Conservation (phyloP, 2,113 vertebrate species). For the Sinocyclocheilus anophthalmus region DNA sequence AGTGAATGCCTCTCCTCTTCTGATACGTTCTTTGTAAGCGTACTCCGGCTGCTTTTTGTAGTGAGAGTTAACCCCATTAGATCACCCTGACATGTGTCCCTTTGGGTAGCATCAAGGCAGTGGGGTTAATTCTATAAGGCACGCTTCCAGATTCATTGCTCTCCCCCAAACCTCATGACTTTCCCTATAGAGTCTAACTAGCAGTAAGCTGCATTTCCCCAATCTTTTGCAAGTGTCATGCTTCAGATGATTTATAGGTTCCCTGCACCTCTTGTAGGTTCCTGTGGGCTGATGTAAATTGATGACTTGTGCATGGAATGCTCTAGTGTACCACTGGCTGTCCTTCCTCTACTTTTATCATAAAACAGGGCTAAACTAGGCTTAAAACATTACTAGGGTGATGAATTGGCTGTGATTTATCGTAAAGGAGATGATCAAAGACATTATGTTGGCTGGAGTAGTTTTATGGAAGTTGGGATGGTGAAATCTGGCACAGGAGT, state of each 20-base stretch:
- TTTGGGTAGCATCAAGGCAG: neutral
- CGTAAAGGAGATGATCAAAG: conserved; percentile 39
- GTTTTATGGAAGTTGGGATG: conserved; percentile 41
- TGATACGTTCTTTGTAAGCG: conserved; percentile 1
- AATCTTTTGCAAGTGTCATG: conserved; percentile 42
- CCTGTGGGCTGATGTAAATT: conserved; percentile 37
- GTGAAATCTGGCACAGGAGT: neutral
- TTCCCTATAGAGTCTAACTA: conserved; percentile 12
- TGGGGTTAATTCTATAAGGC: conserved; percentile 43
- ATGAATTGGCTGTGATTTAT: conserved; percentile 52
- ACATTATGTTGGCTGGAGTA: conserved; percentile 6
- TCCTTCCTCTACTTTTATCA: conserved; percentile 46
- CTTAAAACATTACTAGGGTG: conserved; percentile 50
- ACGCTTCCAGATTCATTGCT: conserved; percentile 33
- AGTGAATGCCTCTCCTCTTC: neutral
- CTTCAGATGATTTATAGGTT: conserved; percentile 43
- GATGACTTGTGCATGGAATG: conserved; percentile 50
- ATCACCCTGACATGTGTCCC: conserved; percentile 36
- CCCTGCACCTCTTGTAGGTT: conserved; percentile 38
- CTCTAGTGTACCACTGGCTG: conserved; percentile 1
- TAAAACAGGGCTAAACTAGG: conserved; percentile 35
- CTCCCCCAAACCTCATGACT: conserved; percentile 16
- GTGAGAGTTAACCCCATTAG: conserved; percentile 19
- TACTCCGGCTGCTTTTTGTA: conserved; percentile 13
- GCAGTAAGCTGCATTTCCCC: conserved; percentile 2